These are phyloP conservation scores for Heterocephalus glaber DNA, from an alignment of 2,113 vertebrate species.

Conservation along the genomic window DNA sequence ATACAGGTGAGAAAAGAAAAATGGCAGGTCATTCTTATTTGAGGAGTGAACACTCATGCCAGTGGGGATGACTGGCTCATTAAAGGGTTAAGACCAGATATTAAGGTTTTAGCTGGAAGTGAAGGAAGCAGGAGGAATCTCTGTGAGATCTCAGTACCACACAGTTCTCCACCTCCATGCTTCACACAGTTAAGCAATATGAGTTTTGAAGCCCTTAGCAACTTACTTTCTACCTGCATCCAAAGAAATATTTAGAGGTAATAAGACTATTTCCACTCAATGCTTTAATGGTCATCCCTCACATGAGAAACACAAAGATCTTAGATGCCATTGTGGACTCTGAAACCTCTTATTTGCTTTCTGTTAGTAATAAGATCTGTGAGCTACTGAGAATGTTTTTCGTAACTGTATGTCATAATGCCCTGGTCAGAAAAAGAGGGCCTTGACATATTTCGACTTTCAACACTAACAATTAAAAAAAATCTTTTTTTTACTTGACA, in stretches of 20 bases:
- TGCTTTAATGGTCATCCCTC: not conserved
- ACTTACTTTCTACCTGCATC: not conserved
- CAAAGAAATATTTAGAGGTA: not conserved
- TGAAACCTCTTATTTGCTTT: not conserved
- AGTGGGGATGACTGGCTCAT: not conserved
- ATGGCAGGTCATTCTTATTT: not conserved
- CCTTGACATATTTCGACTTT: conserved; percentile 26
- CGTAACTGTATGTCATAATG: not conserved
- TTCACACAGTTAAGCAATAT: not conserved
- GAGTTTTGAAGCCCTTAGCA: not conserved
- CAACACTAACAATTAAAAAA: not conserved
- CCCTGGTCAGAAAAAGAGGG: not conserved
- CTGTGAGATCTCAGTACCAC: not conserved
- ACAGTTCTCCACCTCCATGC: not conserved
- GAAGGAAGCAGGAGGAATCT: not conserved
- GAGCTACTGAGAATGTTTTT: not conserved
- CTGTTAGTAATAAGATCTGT: not conserved
- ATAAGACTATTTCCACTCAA: not conserved
- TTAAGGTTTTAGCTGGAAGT: not conserved
- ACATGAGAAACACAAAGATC: not conserved
- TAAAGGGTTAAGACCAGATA: not conserved
- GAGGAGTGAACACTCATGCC: not conserved
- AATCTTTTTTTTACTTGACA: conserved; percentile 54
- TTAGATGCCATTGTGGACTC: not conserved
- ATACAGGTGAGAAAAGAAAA: not conserved